A percentile compares a stretch with the other conserved stretches of the same genome.
These are phyloP conservation scores for Schrankia costaestrigalis DNA, from an alignment of 2,888 invertebrate genomes.

Conservation along the genomic window DNA sequence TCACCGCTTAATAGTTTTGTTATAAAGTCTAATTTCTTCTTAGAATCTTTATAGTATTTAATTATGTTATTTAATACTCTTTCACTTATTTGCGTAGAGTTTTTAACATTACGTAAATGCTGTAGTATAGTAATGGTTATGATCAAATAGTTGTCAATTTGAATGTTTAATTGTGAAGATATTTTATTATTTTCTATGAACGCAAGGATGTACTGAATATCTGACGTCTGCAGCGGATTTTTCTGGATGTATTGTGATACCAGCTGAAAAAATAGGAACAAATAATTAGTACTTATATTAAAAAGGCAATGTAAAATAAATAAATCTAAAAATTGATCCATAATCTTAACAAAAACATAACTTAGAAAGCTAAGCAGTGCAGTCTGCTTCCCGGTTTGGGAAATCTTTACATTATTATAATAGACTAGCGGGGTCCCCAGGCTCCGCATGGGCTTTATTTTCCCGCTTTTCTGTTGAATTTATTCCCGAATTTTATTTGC, in stretches of 20 bases:
- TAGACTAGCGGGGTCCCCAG: too few relatives aligned
- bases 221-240: conserved; percentile 45
- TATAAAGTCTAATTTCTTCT: conserved; percentile 66
- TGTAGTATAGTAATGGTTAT: conserved; percentile 54
- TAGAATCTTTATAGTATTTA: conserved; percentile 62
- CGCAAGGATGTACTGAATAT: conserved; percentile 44
- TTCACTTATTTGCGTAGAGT: conserved; percentile 27
- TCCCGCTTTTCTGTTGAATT: too few relatives aligned
- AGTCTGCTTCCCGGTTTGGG: too few relatives aligned
- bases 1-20: conserved; percentile 55
- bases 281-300: too few relatives aligned
- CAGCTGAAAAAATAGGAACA: conserved; percentile 47
- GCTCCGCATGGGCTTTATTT: too few relatives aligned
- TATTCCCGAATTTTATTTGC: too few relatives aligned
- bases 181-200: conserved; percentile 65
- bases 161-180: conserved; percentile 43
- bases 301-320: too few relatives aligned
- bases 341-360: too few relatives aligned
- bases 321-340: too few relatives aligned
- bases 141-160: conserved; percentile 53
- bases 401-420: too few relatives aligned
- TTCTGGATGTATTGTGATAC: conserved; percentile 56
- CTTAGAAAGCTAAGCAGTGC: too few relatives aligned
- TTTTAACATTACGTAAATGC: conserved; percentile 40
- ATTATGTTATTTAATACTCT: conserved; percentile 49